Conservation (phyloP, 2,797 vertebrate species). For the Nasua narica region DNA sequence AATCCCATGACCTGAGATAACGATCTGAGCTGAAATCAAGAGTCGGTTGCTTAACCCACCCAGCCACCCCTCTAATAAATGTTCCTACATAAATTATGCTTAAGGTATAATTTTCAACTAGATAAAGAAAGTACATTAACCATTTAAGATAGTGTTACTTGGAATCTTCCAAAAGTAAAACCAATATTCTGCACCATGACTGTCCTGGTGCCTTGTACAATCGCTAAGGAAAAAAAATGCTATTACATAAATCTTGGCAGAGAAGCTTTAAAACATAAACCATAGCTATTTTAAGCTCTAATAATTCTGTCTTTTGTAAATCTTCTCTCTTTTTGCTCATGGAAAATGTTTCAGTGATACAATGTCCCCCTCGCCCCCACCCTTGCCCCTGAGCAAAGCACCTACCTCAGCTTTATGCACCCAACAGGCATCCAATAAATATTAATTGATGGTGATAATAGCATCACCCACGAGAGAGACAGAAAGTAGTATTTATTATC, state of each 20-base stretch:
- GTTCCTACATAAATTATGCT: constrained; percentile 16
- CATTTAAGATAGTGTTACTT: neutral
- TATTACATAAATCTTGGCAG: constrained; percentile 13
- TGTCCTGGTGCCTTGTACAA: neutral
- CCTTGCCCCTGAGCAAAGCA: neutral
- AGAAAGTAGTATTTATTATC: constrained; percentile 70
- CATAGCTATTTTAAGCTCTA: constrained; percentile 53
- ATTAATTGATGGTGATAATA: constrained; percentile 69
- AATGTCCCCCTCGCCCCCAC: neutral
- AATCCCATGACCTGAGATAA: neutral
- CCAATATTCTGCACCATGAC: neutral
- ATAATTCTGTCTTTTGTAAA: constrained; percentile 60
- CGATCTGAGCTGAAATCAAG: neutral
- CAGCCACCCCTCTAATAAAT: neutral
- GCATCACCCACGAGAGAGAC: constrained; percentile 41
- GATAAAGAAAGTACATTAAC: neutral
- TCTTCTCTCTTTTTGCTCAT: constrained; percentile 35
- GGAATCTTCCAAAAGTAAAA: constrained; percentile 4
- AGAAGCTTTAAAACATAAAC: constrained; percentile 51
- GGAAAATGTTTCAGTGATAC: constrained; percentile 37
- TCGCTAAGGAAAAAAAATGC: neutral
- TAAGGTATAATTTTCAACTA: neutral
- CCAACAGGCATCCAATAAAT: constrained; percentile 61
- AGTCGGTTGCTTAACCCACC: neutral
- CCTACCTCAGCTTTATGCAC: constrained; percentile 15